These are phyloP conservation scores for Nesogale talazaci DNA, from an alignment of 2,113 vertebrate genomes.

Conservation along the genomic window DNA sequence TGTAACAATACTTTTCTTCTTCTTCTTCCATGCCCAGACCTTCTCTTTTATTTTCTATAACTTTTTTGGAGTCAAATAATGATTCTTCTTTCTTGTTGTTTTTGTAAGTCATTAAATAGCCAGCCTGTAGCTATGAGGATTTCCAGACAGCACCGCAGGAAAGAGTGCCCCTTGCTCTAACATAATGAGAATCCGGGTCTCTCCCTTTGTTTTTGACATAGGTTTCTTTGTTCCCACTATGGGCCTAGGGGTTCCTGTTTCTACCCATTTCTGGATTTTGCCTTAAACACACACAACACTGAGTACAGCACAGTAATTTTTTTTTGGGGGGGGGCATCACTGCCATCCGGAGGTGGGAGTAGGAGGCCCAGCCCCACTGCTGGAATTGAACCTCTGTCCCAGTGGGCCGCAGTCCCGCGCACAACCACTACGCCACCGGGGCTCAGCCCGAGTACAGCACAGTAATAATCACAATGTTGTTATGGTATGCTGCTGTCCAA, in stretches of 20 bases:
- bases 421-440: no score
- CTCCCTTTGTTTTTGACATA: conserved; percentile 9
- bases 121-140: conserved; percentile 44
- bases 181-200: background rate
- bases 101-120: conserved; percentile 60
- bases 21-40: background rate
- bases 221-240: background rate
- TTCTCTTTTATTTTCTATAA: background rate
- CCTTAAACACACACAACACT: background rate
- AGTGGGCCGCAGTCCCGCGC: no score
- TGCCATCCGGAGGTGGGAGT: no score
- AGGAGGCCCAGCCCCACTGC: no score
- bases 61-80: conserved; percentile 15
- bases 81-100: conserved; percentile 35
- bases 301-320: background rate
- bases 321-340: no score
- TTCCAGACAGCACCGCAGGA: background rate
- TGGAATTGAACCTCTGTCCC: no score
- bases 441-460: no score
- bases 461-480: background rate
- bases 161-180: background rate
- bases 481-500: background rate
- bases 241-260: background rate
- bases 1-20: background rate
- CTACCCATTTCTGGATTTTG: conserved; percentile 15